Conservation (phyloP, 2,113 vertebrate genomes). For the Heteronetta atricapilla region DNA sequence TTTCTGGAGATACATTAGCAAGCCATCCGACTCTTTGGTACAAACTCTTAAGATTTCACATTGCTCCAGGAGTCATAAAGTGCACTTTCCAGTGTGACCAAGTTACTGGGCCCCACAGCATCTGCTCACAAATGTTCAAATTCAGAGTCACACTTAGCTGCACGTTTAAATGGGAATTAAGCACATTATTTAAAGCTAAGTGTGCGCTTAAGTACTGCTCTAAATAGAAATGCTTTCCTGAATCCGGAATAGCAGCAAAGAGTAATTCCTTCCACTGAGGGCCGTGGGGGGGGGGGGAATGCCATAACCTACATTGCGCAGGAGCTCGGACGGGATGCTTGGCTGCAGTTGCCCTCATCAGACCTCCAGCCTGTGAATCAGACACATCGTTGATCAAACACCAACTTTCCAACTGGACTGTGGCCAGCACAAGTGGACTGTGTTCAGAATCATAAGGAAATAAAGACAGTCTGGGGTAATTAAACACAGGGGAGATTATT, state of each 20-base stretch:
- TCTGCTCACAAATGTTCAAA: background rate
- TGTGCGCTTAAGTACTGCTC: conserved; percentile 28
- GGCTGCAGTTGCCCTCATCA: background rate
- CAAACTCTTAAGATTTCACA: background rate
- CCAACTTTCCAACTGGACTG: conserved; percentile 26
- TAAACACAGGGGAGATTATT: conserved; percentile 59
- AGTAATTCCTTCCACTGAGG: conserved; percentile 29
- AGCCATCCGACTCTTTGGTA: background rate
- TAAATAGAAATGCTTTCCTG: conserved; percentile 52
- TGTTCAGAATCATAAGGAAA: conserved; percentile 35
- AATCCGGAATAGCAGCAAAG: background rate
- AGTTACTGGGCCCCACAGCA: background rate
- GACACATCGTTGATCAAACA: background rate
- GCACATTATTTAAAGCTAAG: conserved; percentile 41
- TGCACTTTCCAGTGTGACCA: background rate
- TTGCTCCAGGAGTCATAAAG: background rate
- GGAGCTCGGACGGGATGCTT: background rate
- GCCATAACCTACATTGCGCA: background rate
- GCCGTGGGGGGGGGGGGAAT: background rate
- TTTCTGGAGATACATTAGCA: background rate
- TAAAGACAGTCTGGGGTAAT: conserved; percentile 39
- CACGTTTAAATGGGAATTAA: conserved; percentile 37
- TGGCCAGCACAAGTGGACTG: background rate
- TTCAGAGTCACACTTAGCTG: background rate
- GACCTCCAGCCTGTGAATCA: background rate